Conservation (phyloP, 2,113 vertebrate genomes). For the Eretmodus cyanostictus region DNA sequence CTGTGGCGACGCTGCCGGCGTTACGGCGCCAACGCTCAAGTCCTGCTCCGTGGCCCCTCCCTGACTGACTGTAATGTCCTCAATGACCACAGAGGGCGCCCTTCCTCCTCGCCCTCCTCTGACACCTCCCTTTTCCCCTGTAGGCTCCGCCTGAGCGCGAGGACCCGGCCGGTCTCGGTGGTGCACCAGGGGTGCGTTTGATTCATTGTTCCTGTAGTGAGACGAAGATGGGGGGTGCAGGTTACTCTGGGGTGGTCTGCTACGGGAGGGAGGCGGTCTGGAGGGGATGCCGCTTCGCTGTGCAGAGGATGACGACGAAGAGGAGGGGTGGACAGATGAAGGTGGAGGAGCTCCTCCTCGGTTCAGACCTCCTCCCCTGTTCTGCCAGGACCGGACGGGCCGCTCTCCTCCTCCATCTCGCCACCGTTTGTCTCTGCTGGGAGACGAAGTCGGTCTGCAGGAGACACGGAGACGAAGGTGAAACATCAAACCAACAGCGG, state of each 20-base stretch:
- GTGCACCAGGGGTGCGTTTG: background rate
- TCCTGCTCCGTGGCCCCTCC: constrained; percentile 37
- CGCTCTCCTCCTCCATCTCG: constrained; percentile 51
- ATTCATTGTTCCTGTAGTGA: constrained; percentile 36
- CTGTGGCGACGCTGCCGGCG: background rate
- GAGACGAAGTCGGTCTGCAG: constrained; percentile 49
- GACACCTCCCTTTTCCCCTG: constrained; percentile 12
- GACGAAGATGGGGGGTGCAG: background rate
- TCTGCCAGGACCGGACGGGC: constrained; percentile 62
- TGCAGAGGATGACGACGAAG: background rate
- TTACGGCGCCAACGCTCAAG: background rate
- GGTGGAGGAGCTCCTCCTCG: constrained; percentile 28
- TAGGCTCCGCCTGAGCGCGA: background rate
- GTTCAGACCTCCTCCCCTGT: background rate
- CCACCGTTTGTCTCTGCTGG: constrained; percentile 63
- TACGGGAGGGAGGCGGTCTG: constrained; percentile 26
- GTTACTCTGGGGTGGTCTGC: constrained; percentile 26
- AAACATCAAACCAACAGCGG: background rate
- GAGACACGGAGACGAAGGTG: background rate
- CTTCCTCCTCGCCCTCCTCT: constrained; percentile 17
- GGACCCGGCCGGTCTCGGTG: constrained; percentile 19
- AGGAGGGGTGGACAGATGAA: background rate
- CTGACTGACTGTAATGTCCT: constrained; percentile 11
- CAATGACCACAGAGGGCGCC: constrained; percentile 28
- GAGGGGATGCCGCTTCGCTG: constrained; percentile 11